These are phyloP conservation scores for Channallabes apus DNA, from an alignment of 2,797 vertebrate species.

Conservation along the genomic window DNA sequence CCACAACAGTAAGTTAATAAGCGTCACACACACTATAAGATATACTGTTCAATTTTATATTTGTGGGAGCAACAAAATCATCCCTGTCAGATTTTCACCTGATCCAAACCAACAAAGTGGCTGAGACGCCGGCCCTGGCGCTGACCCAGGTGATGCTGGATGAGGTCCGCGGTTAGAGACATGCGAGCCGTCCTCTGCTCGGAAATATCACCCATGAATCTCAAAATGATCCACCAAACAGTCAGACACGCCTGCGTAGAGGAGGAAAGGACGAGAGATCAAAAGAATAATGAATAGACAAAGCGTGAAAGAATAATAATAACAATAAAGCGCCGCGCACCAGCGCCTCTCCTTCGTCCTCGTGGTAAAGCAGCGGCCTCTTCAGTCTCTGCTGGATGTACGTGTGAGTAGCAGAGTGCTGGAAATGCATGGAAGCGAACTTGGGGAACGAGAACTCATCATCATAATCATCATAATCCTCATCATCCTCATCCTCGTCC, in stretches of 20 bases:
- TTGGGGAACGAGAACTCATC: slow-evolving; percentile 83
- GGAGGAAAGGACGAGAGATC: background rate
- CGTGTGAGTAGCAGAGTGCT: slow-evolving; percentile 65
- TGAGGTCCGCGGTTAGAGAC: slow-evolving; percentile 49
- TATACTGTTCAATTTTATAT: too few relatives aligned
- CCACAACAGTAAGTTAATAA: background rate
- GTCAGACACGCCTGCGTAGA: slow-evolving; percentile 79
- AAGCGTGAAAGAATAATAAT: background rate
- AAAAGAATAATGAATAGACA: background rate
- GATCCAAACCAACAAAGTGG: slow-evolving; percentile 72
- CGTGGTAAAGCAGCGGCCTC: slow-evolving; percentile 84
- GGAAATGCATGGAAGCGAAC: slow-evolving; percentile 86
- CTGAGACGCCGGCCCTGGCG: slow-evolving; percentile 70
- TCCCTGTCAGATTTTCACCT: slow-evolving; percentile 62
- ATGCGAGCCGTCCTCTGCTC: slow-evolving; percentile 71
- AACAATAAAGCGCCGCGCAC: slow-evolving; percentile 65
- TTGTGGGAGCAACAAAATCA: background rate
- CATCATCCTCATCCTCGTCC: slow-evolving; percentile 70
- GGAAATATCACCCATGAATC: slow-evolving; percentile 91
- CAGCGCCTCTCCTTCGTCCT: slow-evolving; percentile 81
- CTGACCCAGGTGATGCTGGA: slow-evolving; percentile 38
- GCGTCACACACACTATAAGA: background rate
- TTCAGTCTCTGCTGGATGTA: slow-evolving; percentile 75
- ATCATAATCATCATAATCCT: slow-evolving; percentile 37
- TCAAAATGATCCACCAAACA: slow-evolving; percentile 86